Base-by-base conservation (phyloP, 2,888 invertebrate genomes). In the Rotaria macrura region DNA sequence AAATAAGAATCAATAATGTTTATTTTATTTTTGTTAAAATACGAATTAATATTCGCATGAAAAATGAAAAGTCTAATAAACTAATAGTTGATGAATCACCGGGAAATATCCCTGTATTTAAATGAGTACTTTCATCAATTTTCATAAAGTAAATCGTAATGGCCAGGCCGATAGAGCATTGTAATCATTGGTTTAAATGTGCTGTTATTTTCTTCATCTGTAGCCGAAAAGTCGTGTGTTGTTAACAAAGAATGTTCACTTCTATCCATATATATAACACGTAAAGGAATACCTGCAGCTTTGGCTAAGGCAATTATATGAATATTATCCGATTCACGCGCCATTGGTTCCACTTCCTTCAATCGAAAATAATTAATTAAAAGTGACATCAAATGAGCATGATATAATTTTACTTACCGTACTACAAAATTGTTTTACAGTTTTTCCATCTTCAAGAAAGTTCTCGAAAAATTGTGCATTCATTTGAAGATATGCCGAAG, bases 281-380 rank as follows among this genome's bases (percentile, higher is more conserved):
- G 93, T 2, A 98, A 95, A 0, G 90, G 89, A 29, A 95, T 95
- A 85, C 94, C 94, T 79, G 96, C 92, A 40, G 95, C 95, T 87
- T 95, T 94, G 89, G 96, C 95, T 89, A 97, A 93, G 4, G 96
- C 97, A 90, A 96, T 97, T 88, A 97, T 96, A 92, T 98, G 97
- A 91, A 98, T 96, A 91, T 97, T 97, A 91, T 98, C 97, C 87
- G 96, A 96, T 92, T 97, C 96, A 92, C 95, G 95, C 90, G 94
- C 95, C 96, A 96, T 96, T 84, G 96, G 96, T 91, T 96, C 96
- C 86, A 96, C 95, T 92, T 96, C 96, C 94, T 95, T 52, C 90
- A 0, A 90, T 90, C 86, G 88, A 89, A 88, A 40, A 52, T 2
- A 52, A 88, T 86, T 23, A 87, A 83, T 40, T 84, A 85, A 87